These are phyloP conservation scores for Pampusana beccarii DNA, from an alignment of 2,113 vertebrate genomes.

Conservation along the genomic window DNA sequence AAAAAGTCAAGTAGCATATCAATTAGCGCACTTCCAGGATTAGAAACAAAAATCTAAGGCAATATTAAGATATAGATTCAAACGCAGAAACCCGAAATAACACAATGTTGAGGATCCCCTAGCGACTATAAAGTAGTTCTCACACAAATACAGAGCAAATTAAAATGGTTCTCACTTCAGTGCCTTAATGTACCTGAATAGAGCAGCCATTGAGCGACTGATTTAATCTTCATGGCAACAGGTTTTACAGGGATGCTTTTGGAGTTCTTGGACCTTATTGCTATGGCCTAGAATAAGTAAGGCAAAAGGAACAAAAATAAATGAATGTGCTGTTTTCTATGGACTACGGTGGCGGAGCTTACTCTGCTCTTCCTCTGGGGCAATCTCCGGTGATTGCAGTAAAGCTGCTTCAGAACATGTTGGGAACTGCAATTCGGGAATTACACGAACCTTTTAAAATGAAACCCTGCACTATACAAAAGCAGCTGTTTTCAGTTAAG, in stretches of 20 bases:
- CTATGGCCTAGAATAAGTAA: background rate
- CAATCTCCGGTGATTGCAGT: rapidly evolving
- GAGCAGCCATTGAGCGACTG: background rate
- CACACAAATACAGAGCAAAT: background rate
- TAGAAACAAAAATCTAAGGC: background rate
- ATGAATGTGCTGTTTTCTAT: background rate
- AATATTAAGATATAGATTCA: background rate
- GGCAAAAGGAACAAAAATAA: background rate
- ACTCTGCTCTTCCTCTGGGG: background rate
- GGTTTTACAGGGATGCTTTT: background rate
- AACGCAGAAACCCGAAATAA: background rate
- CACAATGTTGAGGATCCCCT: background rate
- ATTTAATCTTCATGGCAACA: background rate
- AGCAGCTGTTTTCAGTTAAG: background rate
- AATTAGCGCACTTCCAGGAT: background rate
- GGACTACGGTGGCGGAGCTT: background rate
- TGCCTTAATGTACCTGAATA: background rate
- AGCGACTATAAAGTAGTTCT: background rate
- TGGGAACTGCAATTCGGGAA: background rate
- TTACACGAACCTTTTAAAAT: background rate
- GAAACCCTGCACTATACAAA: background rate
- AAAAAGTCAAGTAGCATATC: background rate
- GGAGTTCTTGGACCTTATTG: background rate
- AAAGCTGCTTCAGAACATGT: background rate
- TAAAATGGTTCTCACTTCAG: background rate